phyloP scores from a whole-genome alignment of 2,113 vertebrate species.

The Smithornis capensis region DNA sequence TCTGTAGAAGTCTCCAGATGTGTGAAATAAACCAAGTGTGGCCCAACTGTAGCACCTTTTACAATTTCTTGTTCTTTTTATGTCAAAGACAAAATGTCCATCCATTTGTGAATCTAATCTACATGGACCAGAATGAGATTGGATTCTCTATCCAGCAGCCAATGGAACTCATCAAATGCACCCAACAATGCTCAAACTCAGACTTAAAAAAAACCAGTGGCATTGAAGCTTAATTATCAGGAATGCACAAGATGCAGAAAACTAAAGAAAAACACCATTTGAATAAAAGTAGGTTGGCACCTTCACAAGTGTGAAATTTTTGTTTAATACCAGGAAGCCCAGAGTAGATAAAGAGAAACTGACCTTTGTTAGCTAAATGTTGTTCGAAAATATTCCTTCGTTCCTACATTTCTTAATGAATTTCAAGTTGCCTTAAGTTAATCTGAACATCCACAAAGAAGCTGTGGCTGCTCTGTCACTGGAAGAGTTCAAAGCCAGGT shows the following conservation, averaged over 20 bases:
- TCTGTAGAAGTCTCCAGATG: not conserved
- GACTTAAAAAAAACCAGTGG: not conserved
- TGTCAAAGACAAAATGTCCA: not conserved
- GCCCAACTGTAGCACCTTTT: not conserved
- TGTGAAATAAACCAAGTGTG: not conserved
- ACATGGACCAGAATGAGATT: not conserved
- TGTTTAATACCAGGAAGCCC: not conserved
- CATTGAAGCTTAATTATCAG: constrained; percentile 26
- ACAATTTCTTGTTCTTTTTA: not conserved
- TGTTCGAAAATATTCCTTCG: not conserved
- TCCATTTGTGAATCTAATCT: not conserved
- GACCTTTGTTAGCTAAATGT: not conserved
- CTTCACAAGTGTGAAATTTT: not conserved
- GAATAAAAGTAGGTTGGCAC: not conserved
- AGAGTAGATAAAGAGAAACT: not conserved
- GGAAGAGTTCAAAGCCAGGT: not conserved
- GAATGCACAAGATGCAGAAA: not conserved
- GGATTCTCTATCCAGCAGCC: not conserved
- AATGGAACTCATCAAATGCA: not conserved
- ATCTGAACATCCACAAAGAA: not conserved
- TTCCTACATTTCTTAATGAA: not conserved
- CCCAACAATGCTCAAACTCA: not conserved
- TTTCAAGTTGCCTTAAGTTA: not conserved
- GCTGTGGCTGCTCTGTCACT: not conserved
- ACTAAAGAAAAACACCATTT: not conserved